A percentile compares a stretch with the other conserved stretches of the same genome.
phyloP scores from a whole-genome alignment of 2,113 vertebrate species.

The Scolopax mira region DNA sequence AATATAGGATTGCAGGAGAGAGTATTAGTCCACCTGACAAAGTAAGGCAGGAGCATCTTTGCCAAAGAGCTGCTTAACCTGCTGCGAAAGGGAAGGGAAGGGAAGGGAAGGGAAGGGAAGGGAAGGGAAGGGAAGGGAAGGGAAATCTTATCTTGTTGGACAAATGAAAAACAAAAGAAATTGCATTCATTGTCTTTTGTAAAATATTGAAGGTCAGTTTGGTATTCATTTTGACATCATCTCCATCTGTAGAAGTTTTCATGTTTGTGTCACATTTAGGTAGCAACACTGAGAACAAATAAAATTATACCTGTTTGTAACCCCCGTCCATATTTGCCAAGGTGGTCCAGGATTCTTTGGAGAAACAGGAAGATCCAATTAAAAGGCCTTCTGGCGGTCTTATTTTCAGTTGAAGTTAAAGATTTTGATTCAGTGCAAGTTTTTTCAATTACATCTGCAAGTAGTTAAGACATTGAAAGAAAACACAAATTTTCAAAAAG shows the following conservation, averaged over 20 bases:
- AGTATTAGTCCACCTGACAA: not conserved
- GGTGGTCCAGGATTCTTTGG: not conserved
- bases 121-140: not conserved
- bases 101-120: not conserved
- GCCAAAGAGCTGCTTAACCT: not conserved
- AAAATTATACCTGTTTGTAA: slow-evolving; percentile 6
- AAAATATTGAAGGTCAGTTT: not conserved
- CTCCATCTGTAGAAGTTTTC: not conserved
- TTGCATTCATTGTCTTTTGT: not conserved
- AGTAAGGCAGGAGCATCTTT: not conserved
- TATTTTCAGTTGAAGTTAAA: slow-evolving; percentile 55
- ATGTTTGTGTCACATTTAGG: not conserved
- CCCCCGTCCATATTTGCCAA: not conserved
- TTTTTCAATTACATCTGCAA: not conserved
- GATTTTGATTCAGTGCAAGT: not conserved
- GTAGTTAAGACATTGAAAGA: slow-evolving; percentile 20
- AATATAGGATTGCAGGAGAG: not conserved
- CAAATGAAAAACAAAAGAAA: not conserved
- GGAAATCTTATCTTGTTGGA: not conserved
- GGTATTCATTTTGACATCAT: not conserved
- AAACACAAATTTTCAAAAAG: not conserved
- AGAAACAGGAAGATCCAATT: slow-evolving; percentile 52
- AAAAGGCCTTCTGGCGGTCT: slow-evolving; percentile 61
- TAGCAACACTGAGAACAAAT: not conserved
- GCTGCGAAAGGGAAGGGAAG: too few species aligned